Base-by-base conservation (phyloP, 1,140 invertebrate genomes). In the Neodiprion lecontei region DNA sequence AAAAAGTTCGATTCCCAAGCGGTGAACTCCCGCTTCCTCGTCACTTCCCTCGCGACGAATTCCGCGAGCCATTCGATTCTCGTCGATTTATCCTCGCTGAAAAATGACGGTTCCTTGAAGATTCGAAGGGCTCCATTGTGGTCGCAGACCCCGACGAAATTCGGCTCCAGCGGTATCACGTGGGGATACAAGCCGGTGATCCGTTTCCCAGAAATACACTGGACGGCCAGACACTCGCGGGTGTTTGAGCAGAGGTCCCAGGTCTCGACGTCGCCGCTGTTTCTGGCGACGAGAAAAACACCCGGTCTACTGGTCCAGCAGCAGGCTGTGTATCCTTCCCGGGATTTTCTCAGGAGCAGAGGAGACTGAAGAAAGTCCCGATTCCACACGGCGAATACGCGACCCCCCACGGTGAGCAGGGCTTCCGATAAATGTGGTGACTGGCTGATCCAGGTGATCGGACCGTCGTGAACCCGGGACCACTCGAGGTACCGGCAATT, bases 381-480 rank as follows among this genome's bases (percentile, higher is more conserved):
- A 53, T 87, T 89, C 92, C 92, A 93, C 8, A 93, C 76, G 0
- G 90, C 91, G 74, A 93, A 90, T 8, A 92, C 81, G 73, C 83
- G 87, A 3, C 91, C 91, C 1, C 92, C 92, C 9, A 92, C 87
- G 0, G 90, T 90, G 8, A 93, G 82, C 48, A 92, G 90, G 4
- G 92, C 78, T 67, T 91, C 84, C n/a, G 83, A 82, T 40, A 90
- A 82, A 76, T 91, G 89, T 1, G 90, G 89, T 81, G 92, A 93
- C 78, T 89, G 89, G 14, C 87, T 77, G 28, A 92, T 86, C 12
- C 88, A 83, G 1, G 88, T 83, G 11, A 95, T 82, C 8, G 92
- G 90, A 1, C 93, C 93, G 79, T 94, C 92, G 78, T 95, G 93
- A 69, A 91, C 90, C 79, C 77, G 88, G 83, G 80, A 88, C 79